Evolutionary conservation across 2,113 vertebrate genomes (phyloP), one percentile per base, ranked within the genome.

Genomic region (Illadopsis cleaveri): DNA sequence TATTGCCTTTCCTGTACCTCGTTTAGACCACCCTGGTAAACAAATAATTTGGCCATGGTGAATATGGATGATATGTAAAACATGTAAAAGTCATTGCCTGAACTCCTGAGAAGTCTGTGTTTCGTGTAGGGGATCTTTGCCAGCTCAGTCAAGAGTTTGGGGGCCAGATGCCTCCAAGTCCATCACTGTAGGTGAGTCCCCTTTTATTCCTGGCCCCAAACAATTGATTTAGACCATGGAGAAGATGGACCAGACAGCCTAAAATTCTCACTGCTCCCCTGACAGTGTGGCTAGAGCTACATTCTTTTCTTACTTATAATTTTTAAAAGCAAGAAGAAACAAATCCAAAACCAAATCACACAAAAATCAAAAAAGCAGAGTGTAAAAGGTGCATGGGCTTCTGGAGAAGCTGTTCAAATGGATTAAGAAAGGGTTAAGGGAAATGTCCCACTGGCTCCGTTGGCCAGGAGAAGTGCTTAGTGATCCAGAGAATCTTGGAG

Each of bases 251-350:
- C 4, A 79, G 33, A 37, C 5, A 45, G 48, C 23, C 25, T 48
- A 15, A 79, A 51, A 30, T 70, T 82, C 33, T 90, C 30, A 37
- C 27, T 47, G 18, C 37, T 35, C 37, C 57, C 12, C 27, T 69
- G 31, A 37, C 9, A 37, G 15, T 0, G 0, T 33, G 30, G 4
- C 5, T 56, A 58, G 38, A 56, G 15, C 18, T 44, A 33, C 12
- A 47, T 22, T 56, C 2, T 65, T 45, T 48, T 15, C 14, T 47
- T 45, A 28, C 8, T 53, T 61, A 11, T 0, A 28, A 3, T 35
- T 42, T 57, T 44, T 65, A 28, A 83, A 92, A 86, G 35, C 27
- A 57, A 76, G 12, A 62, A 47, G 12, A 14, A 53, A 66, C 12
- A 25, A 66, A 68, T 47, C 6, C 23, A 7, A 27, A 54, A 23